Evolutionary conservation across 2,113 vertebrate species (phyloP), one percentile per base, ranked within the genome.

Genomic region (Tragelaphus buxtoni): DNA sequence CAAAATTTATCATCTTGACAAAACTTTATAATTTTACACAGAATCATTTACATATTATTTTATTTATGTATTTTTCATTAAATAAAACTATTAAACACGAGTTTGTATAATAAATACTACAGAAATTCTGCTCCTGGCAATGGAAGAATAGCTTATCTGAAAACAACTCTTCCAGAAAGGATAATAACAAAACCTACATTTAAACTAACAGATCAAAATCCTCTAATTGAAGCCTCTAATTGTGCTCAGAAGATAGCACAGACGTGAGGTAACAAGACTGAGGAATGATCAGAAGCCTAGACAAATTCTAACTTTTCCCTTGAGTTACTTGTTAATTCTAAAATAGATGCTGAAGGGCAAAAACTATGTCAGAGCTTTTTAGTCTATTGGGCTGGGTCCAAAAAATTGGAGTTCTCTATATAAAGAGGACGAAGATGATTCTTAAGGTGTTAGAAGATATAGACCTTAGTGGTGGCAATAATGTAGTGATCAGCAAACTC

Each of bases 1-100:
- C 24, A 88, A 83, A 58, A 90, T 16, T 39, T 4, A 55, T 72
- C 56, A 83, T 69, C 86, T 86, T 96, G 5, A 45, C 8, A 77
- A 35, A 5, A 94, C 45, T 69, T 93, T 30, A 32, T 2, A 81
- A 32, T 51, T 30, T 76, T 42, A 51, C 13, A 39, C 22, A 18
- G 3, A 55, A 26, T 0, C 17, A 60, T 10, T 96, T 80, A 42
- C n/a, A 32, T 28, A 22, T 47, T 63, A 65, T 45, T 63, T 47
- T 61, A 58, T 42, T 61, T 58, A 2, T 86, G 3, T n/a, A 42
- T 49, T 90, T 79, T 82, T 88, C 55, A 91, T 72, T 60, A 26
- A 94, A 56, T 85, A 55, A 61, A 90, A 45, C 1, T 16, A 5
- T 80, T 80, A 35, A 7, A 30, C 4, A 51, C 1, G 22, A 24